A percentile compares a stretch with the other conserved stretches of the same genome.
Conservation (phyloP, 2,797 vertebrate species). For the Poecilia wingei region DNA sequence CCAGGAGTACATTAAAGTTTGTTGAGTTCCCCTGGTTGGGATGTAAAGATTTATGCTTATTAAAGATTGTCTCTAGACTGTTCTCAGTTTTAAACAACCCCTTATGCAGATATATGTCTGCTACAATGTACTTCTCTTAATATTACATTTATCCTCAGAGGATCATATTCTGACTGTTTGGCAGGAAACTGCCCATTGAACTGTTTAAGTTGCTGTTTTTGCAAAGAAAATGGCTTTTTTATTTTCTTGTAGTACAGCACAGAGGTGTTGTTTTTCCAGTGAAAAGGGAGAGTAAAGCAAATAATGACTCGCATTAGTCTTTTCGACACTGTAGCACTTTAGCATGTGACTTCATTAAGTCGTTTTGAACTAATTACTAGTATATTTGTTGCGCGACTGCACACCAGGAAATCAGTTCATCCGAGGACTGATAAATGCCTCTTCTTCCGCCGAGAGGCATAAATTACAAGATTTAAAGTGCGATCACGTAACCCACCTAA, state of each 20-base stretch:
- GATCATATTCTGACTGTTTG: too few relatives aligned
- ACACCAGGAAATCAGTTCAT: conserved; percentile 29
- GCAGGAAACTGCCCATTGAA: too few relatives aligned
- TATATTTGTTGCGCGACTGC: neutral
- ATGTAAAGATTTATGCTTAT: neutral
- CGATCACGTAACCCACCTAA: conserved; percentile 7
- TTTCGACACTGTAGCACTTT: neutral
- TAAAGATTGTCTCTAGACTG: neutral
- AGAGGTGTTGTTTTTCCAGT: neutral
- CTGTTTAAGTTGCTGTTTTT: neutral
- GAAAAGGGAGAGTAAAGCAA: neutral
- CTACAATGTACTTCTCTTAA: neutral
- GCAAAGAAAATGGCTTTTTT: neutral
- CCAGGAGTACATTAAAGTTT: neutral
- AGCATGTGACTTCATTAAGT: neutral
- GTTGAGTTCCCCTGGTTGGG: neutral
- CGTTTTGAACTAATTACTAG: neutral
- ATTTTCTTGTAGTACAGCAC: neutral
- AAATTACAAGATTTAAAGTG: conserved; percentile 14
- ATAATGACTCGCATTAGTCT: neutral
- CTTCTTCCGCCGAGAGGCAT: conserved; percentile 11
- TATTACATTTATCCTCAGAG: too few relatives aligned
- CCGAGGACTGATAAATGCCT: conserved; percentile 22
- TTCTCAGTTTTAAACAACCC: neutral
- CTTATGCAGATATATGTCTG: neutral